These are phyloP conservation scores for Pheucticus melanocephalus DNA, from an alignment of 2,113 vertebrate genomes.

Conservation along the genomic window DNA sequence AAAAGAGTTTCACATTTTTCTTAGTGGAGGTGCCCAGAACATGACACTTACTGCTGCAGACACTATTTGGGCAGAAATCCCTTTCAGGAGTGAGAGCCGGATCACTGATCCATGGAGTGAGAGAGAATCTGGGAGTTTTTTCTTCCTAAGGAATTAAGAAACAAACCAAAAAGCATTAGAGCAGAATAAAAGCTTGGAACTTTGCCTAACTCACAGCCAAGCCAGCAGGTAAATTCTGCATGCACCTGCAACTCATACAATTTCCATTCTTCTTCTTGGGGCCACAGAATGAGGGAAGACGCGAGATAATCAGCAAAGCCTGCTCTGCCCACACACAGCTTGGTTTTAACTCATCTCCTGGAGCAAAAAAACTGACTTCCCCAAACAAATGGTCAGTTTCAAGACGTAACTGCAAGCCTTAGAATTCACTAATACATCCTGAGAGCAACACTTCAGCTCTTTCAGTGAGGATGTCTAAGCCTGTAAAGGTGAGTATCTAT, in stretches of 20 bases:
- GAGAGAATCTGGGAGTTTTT: conserved; percentile 74
- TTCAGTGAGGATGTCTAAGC: background rate
- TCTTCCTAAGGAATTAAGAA: conserved; percentile 66
- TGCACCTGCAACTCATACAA: background rate
- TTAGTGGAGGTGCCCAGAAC: background rate
- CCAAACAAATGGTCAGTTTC: background rate
- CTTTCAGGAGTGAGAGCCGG: conserved; percentile 87
- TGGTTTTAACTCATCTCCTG: background rate
- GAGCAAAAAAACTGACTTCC: background rate
- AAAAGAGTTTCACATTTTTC: background rate
- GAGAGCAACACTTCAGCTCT: background rate
- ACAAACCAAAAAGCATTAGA: background rate
- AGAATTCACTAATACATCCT: background rate
- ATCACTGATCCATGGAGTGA: conserved; percentile 89
- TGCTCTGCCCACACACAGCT: background rate
- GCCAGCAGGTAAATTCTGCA: background rate
- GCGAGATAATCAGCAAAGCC: background rate
- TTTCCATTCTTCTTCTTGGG: background rate
- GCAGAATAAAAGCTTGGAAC: background rate
- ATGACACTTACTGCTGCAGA: conserved; percentile 89
- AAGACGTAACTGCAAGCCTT: background rate
- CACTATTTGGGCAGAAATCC: conserved; percentile 94
- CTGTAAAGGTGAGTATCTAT: background rate
- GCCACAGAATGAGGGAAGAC: background rate
- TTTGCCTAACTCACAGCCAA: background rate